Evolutionary conservation across 2,888 invertebrate species (phyloP), one percentile per base, ranked within the genome.

Genomic region (Cataglyphis albicans): DNA sequence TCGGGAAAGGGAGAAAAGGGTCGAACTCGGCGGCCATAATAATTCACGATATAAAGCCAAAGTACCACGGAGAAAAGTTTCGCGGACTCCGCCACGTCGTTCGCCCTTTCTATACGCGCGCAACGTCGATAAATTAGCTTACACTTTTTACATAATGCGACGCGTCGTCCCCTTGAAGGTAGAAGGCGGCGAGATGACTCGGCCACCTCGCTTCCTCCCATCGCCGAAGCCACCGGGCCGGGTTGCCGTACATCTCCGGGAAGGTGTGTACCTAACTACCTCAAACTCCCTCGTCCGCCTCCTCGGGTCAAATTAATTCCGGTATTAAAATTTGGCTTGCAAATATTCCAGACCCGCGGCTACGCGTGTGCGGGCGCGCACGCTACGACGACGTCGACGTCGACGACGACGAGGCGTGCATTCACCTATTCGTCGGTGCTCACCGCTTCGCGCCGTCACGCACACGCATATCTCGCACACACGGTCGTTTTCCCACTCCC

Each of bases 311-410:
- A 94, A 94, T 94, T 94, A 94, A 94, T 94, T 94, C 94, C 92
- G 93, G 94, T 93, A 94, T 94, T 94, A 94, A 94, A 94, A 94
- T 94, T 94, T 94, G 94, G 94, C 94, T 94, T 94, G 94, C 94
- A 94, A 94, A 94, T 94, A 94, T 94, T 93, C 93, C 91, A 92
- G 92, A 93, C 93, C 93, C 92, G 92, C 92, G 93, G 92, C 92
- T 90, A 91, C 86, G 90, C 90, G 90, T 81, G 88, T 88, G 75
- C 83, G 81, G 75, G 15, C 12, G 83, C 70, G 85, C 87, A 88
- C 88, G 84, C 86, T n/a, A 70, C n/a, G 29, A 44, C 52, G 57
- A n/a, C 32, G 76, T 35, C n/a, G 21, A n/a, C 10, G 48, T 41
- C 38, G 44, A 15, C 59, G 48, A 18, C 38, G 73, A 80, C 48